Conservation (phyloP, 2,113 vertebrate genomes). For the Prionailurus bengalensis region DNA sequence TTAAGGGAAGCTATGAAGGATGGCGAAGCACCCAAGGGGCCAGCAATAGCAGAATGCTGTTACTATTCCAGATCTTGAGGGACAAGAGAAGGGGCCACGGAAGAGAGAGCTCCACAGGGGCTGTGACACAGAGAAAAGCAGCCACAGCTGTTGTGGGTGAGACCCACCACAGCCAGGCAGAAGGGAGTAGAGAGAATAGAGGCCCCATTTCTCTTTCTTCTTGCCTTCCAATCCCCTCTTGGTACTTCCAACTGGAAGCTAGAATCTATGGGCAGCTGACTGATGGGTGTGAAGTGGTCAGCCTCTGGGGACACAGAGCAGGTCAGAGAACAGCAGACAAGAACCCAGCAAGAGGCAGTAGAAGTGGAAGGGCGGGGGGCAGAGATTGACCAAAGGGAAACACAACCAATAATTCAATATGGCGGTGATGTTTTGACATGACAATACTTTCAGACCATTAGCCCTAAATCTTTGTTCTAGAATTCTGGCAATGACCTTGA, state of each 20-base stretch:
- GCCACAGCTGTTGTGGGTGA: not conserved
- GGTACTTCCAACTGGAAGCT: not conserved
- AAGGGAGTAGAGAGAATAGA: not conserved
- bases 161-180: not conserved
- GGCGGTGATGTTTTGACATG: accelerated
- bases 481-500: not conserved
- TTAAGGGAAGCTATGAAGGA: not conserved
- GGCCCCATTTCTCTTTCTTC: not conserved
- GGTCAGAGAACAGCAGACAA: not conserved
- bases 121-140: not conserved
- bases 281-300: not conserved
- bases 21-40: not conserved
- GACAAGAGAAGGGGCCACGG: not conserved
- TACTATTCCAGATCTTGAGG: not conserved
- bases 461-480: not conserved
- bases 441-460: accelerated
- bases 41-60: not conserved
- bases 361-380: not conserved
- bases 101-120: not conserved
- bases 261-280: not conserved
- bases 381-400: not conserved
- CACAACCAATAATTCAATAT: not conserved
- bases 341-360: not conserved
- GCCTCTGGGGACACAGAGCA: not conserved
- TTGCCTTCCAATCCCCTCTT: not conserved